phyloP scores from a whole-genome alignment of 2,113 vertebrate species.

The Bagarius yarrelli region DNA sequence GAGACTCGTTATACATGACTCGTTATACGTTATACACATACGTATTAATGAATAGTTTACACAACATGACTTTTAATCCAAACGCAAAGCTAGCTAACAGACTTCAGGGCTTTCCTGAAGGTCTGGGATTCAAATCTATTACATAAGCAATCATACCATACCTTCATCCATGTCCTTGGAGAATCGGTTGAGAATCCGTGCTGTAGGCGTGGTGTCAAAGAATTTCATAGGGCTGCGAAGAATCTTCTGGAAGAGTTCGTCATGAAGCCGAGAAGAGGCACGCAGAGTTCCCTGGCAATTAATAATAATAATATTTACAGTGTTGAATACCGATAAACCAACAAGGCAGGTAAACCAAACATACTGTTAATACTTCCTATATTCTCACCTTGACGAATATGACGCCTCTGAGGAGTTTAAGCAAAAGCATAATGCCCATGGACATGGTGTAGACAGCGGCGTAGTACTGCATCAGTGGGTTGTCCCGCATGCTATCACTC shows the following conservation, averaged over 20 bases:
- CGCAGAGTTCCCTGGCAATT: slow-evolving; percentile 78
- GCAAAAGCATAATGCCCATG: slow-evolving; percentile 87
- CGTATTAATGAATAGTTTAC: too few relatives aligned
- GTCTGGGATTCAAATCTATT: neutral
- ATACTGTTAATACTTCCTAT: neutral
- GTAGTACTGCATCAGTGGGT: slow-evolving; percentile 86
- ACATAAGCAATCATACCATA: slow-evolving; percentile 48
- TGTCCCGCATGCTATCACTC: slow-evolving; percentile 86
- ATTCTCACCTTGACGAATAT: slow-evolving; percentile 86
- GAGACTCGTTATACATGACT: neutral
- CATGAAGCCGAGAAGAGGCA: slow-evolving; percentile 86
- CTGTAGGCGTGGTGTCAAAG: slow-evolving; percentile 86
- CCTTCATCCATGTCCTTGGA: slow-evolving; percentile 96
- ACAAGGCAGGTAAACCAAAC: neutral
- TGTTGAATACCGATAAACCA: neutral
- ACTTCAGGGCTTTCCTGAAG: neutral
- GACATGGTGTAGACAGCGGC: slow-evolving; percentile 83
- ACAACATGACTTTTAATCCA: neutral
- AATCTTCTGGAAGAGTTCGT: slow-evolving; percentile 84
- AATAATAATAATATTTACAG: neutral
- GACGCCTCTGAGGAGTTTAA: slow-evolving; percentile 84
- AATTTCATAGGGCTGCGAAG: slow-evolving; percentile 94
- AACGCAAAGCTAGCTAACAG: neutral
- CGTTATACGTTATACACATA: too few relatives aligned
- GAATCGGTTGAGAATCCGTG: slow-evolving; percentile 86